phyloP scores from a whole-genome alignment of 2,113 vertebrate genomes.

The Castor canadensis region DNA sequence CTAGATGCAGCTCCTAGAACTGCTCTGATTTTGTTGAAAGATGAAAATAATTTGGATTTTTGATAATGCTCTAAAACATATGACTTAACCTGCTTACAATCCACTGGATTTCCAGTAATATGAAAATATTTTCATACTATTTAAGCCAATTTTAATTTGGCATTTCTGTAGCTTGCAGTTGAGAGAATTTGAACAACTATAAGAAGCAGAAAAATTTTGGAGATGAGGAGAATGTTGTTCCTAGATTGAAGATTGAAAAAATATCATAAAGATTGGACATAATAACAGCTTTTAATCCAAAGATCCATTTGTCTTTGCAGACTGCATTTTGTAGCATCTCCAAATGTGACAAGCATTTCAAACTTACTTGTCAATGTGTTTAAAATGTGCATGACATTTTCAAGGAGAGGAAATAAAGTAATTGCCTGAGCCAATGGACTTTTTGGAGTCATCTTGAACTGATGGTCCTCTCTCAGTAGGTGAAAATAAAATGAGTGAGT shows the following conservation, averaged over 20 bases:
- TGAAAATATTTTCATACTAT: not conserved
- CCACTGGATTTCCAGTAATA: not conserved
- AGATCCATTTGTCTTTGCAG: slow-evolving; percentile 36
- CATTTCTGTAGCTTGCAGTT: not conserved
- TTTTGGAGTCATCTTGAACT: slow-evolving; percentile 36
- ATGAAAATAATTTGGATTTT: not conserved
- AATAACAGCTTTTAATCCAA: slow-evolving; percentile 66
- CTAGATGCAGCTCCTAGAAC: not conserved
- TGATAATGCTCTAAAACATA: not conserved
- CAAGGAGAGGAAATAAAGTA: slow-evolving; percentile 57
- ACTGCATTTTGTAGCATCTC: slow-evolving; percentile 56
- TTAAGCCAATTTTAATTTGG: not conserved
- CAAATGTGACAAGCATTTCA: slow-evolving; percentile 59
- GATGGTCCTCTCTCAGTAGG: not conserved
- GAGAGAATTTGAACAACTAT: not conserved
- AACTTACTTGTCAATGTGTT: slow-evolving; percentile 60
- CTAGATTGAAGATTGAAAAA: not conserved
- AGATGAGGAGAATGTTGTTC: not conserved
- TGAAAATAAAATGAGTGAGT: slow-evolving; percentile 28
- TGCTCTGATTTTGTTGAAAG: not conserved
- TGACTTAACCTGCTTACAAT: not conserved
- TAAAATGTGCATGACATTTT: slow-evolving; percentile 64
- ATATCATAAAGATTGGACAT: not conserved
- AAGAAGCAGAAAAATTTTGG: not conserved
- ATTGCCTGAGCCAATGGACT: slow-evolving; percentile 49